Percentiles rank a stretch among this genome's conserved stretches.
phyloP scores from a whole-genome alignment of 1,140 invertebrate genomes.

The Papilio polyxenes region DNA sequence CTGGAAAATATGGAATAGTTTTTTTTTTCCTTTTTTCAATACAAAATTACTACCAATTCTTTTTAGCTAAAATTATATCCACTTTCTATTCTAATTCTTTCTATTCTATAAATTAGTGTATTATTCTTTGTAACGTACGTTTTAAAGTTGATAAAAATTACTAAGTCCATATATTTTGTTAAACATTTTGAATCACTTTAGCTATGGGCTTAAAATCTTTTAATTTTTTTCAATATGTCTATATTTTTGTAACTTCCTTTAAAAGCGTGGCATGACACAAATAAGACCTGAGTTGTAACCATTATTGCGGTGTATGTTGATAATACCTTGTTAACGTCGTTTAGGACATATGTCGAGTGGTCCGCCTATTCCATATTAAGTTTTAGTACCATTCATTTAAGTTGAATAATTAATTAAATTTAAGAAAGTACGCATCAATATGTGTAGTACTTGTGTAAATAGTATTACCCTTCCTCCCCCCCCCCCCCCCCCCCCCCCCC shows the following conservation, averaged over 20 bases:
- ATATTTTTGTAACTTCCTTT: too few relatives aligned
- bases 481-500: too few relatives aligned
- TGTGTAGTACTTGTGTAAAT: neutral
- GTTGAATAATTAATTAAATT: neutral
- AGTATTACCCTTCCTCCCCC: neutral
- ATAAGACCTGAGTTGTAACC: neutral
- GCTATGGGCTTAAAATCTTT: too few relatives aligned
- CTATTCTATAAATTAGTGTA: too few relatives aligned
- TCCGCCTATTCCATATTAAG: conserved; percentile 71
- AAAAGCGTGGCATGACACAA: too few relatives aligned
- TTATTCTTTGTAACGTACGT: too few relatives aligned
- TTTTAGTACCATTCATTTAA: conserved; percentile 39
- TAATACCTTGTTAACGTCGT: conserved; percentile 42
- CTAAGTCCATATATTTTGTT: too few relatives aligned
- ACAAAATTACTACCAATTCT: neutral
- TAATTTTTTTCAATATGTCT: too few relatives aligned
- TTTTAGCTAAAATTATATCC: too few relatives aligned
- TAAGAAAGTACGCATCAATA: neutral
- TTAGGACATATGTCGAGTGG: conserved; percentile 70
- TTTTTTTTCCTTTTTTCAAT: conserved; percentile 15
- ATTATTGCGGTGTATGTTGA: neutral
- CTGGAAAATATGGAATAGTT: neutral
- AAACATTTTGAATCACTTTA: too few relatives aligned
- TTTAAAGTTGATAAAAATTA: too few relatives aligned
- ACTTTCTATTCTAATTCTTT: too few relatives aligned